Evolutionary conservation across 2,888 invertebrate genomes (phyloP), one percentile per base, ranked within the genome.

Genomic region (Noctuana brunneofusca): DNA sequence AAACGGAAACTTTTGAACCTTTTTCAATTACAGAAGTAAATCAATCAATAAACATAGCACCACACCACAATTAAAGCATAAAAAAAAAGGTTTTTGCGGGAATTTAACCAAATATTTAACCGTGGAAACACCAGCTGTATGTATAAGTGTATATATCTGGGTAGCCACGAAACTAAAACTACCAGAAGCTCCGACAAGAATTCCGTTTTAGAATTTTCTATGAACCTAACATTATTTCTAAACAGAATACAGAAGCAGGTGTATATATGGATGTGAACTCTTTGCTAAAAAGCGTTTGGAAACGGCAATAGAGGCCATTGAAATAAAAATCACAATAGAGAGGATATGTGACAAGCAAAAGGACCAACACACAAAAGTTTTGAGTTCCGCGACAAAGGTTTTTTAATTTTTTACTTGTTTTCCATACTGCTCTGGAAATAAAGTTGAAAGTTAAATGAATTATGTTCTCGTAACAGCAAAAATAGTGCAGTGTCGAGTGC

Each of bases 331-430:
- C 76, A 90, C 90, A 91, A 90, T 88, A 72, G 84, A 77, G 77
- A 88, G 89, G 87, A 87, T 87, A 89, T 90, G 88, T 90, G 91
- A 91, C 91, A 91, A 83, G 80, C 83, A 83, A 83, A 86, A 89
- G 89, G 82, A 88, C 86, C 73, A 75, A 72, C 69, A 70, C 73
- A 90, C 84, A 89, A 91, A 83, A 82, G 84, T 84, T 87, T 83
- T 82, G 78, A 81, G 83, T 75, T 68, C 67, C 67, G 65, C 60
- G 62, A 78, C 84, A 80, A 78, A 67, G 16, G 16, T 58, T 75
- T 68, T 52, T 30, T 35, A 18, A 66, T 65, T 58, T 53, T 49
- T 27, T 6, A 53, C 55, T 35, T 20, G 48, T 58, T 58, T 52
- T 24, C 63, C 59, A 20, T 71, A 70, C 59, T 48, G 5, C 20